Evolutionary conservation across 2,113 vertebrate species (phyloP), one percentile per base, ranked within the genome.

Genomic region (Gymnocephalus cernua): DNA sequence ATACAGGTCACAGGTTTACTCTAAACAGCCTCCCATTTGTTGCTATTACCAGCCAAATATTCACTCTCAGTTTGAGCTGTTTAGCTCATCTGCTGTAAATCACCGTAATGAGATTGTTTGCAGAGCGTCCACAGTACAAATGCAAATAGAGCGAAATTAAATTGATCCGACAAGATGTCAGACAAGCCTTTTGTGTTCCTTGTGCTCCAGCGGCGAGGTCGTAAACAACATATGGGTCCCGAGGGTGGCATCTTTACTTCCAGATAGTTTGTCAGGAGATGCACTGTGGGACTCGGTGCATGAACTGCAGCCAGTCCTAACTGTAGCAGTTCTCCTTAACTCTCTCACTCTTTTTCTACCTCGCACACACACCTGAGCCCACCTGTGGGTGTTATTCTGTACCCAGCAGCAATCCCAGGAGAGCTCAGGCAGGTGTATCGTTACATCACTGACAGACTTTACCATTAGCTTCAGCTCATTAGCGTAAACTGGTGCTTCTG

Each of bases 381-480:
- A 83, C 73, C 76, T 77, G 51, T 51, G 50, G 57, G 62, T 35
- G 80, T 87, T 80, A 90, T 76, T 82, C 65, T 61, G 82, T 57
- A 81, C 92, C 84, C 48, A 29, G 63, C 35, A 62, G 70, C 63
- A 56, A 14, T 32, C 82, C 21, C 51, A 0, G 73, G 85, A 70
- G 82, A 75, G 51, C 73, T 66, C 29, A 3, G 47, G 18, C 81
- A 82, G 89, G 90, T 92, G 82, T 90, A 53, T 12, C 3, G 1
- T 90, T 91, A 82, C 92, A 35, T 77, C 73, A 65, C 50, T 72
- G 77, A 88, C 84, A 91, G 83, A 68, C 72, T 80, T 89, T 69
- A 74, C 45, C 76, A 74, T 84, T 77, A 80, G 82, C 61, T 66
- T 1, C 80, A 77, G 82, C 16, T 88, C 76, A 67, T 89, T 82